Percentiles rank a stretch among this genome's conserved stretches.
Evolutionary conservation across 1,140 invertebrate species (phyloP).

Genomic region (Diabrotica undecimpunctata): DNA sequence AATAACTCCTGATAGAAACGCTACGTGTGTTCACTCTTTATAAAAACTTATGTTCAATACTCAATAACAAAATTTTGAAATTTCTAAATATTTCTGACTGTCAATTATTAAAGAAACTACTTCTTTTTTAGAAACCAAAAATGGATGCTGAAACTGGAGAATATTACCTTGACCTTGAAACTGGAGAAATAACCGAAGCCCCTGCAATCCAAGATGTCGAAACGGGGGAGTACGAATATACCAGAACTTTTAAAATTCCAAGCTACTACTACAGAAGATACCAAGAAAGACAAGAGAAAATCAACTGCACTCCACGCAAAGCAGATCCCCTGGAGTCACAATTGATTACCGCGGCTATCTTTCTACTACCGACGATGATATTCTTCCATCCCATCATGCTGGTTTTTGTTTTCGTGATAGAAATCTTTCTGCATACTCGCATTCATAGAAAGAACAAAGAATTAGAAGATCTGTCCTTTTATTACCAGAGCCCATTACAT

Average conservation of each 20-base stretch:
- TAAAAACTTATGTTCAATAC: no score
- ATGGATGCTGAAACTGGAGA: slow-evolving; percentile 10
- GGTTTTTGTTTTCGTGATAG: slow-evolving; percentile 37
- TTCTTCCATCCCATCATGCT: slow-evolving; percentile 44
- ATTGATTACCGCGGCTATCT: slow-evolving; percentile 30
- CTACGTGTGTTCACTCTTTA: no score
- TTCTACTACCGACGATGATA: slow-evolving; percentile 48
- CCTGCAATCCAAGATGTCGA: slow-evolving; percentile 25
- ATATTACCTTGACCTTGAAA: slow-evolving; percentile 32
- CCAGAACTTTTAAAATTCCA: slow-evolving; percentile 4
- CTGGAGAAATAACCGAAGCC: slow-evolving; percentile 28
- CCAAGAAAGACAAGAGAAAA: slow-evolving; percentile 10
- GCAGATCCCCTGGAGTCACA: slow-evolving; percentile 2
- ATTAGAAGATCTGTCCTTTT: slow-evolving; percentile 50
- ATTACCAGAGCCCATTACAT: slow-evolving; percentile 57
- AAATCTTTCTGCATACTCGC: slow-evolving; percentile 53
- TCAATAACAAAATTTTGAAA: no score
- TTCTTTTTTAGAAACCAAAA: neutral
- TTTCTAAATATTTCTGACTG: no score
- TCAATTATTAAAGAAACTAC: no score
- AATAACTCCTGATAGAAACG: no score
- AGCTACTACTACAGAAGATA: neutral
- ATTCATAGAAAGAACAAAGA: slow-evolving; percentile 55
- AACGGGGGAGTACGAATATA: slow-evolving; percentile 35
- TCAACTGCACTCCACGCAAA: neutral